Conservation (phyloP, 2,888 invertebrate species). For the Mayetiola destructor region DNA sequence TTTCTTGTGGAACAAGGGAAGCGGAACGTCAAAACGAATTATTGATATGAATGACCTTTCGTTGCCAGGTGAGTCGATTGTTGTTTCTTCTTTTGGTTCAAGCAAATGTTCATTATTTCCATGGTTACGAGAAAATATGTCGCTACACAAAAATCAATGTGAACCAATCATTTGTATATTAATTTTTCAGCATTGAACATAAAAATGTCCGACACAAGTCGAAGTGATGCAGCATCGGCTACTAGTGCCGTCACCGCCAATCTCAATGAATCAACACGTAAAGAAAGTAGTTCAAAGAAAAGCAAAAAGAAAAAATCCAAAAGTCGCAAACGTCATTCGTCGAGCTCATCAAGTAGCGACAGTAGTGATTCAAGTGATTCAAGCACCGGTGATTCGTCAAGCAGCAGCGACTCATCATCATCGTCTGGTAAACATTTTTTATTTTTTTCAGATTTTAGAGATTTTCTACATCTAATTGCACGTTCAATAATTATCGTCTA, state of each 20-base stretch:
- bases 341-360: constrained; percentile 32
- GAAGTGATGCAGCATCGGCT: constrained; percentile 26
- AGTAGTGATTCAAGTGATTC: constrained; percentile 41
- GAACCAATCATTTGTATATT: neutral
- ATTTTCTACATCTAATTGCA: neutral
- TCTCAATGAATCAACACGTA: constrained; percentile 27
- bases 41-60: constrained; percentile 48
- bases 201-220: constrained; percentile 16
- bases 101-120: constrained; percentile 10
- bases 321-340: constrained; percentile 47
- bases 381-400: constrained; percentile 51
- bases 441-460: neutral
- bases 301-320: constrained; percentile 44
- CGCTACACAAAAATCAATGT: neutral
- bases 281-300: constrained; percentile 42
- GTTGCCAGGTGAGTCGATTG: constrained; percentile 40
- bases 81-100: constrained; percentile 16
- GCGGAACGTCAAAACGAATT: constrained; percentile 39
- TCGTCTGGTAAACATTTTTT: constrained; percentile 14
- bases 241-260: constrained; percentile 12
- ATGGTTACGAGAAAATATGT: no score
- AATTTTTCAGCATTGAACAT: constrained; percentile 19
- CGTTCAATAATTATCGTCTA: no score
- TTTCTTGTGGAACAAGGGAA: constrained; percentile 56
- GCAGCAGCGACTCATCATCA: constrained; percentile 47